Conservation (phyloP, 2,797 vertebrate genomes). For the Melanotaenia pygmaea region DNA sequence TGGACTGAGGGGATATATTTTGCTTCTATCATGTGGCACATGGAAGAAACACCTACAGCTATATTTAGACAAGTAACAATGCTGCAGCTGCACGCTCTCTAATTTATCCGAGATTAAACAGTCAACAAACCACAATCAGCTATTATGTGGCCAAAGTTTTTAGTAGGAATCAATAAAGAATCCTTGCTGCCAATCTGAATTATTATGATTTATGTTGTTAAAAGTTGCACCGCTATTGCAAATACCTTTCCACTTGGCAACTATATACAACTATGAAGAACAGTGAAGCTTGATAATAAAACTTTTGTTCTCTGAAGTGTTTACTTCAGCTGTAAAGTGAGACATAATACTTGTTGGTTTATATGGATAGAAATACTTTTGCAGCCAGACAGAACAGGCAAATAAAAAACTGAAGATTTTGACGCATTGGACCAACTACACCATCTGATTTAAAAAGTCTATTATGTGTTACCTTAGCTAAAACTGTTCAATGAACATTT, state of each 20-base stretch:
- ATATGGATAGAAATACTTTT: not conserved
- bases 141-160: not conserved
- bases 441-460: not conserved
- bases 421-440: not conserved
- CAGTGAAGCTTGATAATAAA: not conserved
- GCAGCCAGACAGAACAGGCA: not conserved
- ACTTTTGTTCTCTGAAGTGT: not conserved
- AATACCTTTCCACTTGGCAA: not conserved
- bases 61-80: conserved; percentile 34
- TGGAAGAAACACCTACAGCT: conserved; percentile 32
- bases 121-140: not conserved
- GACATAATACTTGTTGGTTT: not conserved
- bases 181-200: not conserved
- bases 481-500: not conserved
- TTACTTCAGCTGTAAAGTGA: not conserved
- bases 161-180: not conserved
- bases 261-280: not conserved
- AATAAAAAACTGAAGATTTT: not conserved
- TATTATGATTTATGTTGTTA: not conserved
- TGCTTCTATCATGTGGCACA: conserved; percentile 37
- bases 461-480: too few relatives aligned
- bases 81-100: conserved; percentile 9
- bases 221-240: not conserved
- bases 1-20: conserved; percentile 43
- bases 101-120: not conserved